A percentile compares a stretch with the other conserved stretches of the same genome.
phyloP scores from a whole-genome alignment of 2,888 invertebrate genomes.

The Caenorhabditis sp. region DNA sequence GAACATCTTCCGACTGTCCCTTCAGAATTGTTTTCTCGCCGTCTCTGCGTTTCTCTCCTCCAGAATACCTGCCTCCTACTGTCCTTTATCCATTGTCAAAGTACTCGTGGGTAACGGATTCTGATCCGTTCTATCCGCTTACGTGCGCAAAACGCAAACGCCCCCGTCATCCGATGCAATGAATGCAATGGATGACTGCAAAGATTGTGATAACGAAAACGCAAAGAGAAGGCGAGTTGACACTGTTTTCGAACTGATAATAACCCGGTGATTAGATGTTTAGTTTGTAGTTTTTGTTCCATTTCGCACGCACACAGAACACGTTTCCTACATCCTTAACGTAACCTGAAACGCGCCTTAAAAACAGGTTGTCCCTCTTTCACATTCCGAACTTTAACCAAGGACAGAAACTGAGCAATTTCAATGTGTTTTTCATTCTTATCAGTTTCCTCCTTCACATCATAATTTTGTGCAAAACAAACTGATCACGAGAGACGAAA shows the following conservation, averaged over 20 bases:
- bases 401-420: too few species aligned
- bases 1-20: too few species aligned
- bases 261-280: neutral
- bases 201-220: neutral
- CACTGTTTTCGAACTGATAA: neutral
- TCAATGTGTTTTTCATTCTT: neutral
- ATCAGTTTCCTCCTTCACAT: neutral
- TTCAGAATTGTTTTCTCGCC: neutral
- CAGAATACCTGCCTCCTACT: neutral
- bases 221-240: neutral
- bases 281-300: conserved; percentile 14
- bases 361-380: too few species aligned
- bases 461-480: neutral
- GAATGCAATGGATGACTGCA: too few species aligned
- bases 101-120: too few species aligned
- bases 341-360: too few species aligned
- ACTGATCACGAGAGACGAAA: neutral
- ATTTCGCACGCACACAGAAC: neutral
- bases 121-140: neutral
- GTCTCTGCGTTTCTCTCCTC: conserved; percentile 2
- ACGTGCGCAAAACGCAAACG: too few species aligned
- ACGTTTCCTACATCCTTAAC: too few species aligned
- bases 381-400: too few species aligned
- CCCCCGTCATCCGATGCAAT: too few species aligned
- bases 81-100: neutral